Conservation (phyloP, 2,797 vertebrate species). For the Mus minutoides region DNA sequence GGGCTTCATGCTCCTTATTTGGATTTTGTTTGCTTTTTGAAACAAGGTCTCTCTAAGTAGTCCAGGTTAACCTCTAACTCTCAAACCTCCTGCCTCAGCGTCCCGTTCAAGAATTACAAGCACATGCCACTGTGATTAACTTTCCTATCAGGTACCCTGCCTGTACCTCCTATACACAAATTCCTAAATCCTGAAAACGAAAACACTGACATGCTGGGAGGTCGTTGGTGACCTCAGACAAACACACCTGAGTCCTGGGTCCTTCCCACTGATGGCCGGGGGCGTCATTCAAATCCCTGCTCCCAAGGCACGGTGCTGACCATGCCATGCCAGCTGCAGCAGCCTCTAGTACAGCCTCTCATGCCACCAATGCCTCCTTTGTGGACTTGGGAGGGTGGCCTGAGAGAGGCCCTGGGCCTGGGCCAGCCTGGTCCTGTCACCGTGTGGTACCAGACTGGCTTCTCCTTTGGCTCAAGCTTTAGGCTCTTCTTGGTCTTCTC, state of each 20-base stretch:
- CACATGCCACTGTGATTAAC: neutral
- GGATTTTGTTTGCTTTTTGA: neutral
- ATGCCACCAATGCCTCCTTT: slow-evolving; percentile 77
- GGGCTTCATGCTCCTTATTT: neutral
- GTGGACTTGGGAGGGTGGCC: slow-evolving; percentile 67
- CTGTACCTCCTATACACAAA: neutral
- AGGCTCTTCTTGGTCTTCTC: slow-evolving; percentile 29
- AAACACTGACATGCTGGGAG: neutral
- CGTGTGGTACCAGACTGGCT: slow-evolving; percentile 70
- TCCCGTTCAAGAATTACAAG: neutral
- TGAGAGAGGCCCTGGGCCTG: slow-evolving; percentile 42
- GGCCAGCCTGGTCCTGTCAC: slow-evolving; percentile 77
- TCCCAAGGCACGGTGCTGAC: neutral
- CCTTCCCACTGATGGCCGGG: accelerated
- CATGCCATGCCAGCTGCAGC: slow-evolving; percentile 59
- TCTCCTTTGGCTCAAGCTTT: slow-evolving; percentile 22
- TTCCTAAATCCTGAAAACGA: neutral
- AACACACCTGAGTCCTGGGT: neutral
- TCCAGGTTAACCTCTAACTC: neutral
- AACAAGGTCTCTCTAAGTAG: neutral
- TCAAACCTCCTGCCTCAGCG: neutral
- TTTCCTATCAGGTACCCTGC: neutral
- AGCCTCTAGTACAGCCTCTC: slow-evolving; percentile 30
- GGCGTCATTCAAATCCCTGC: neutral
- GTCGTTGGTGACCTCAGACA: neutral